These are phyloP conservation scores for Drosophila pallidifrons DNA, from an alignment of 1,140 invertebrate species.

Conservation along the genomic window DNA sequence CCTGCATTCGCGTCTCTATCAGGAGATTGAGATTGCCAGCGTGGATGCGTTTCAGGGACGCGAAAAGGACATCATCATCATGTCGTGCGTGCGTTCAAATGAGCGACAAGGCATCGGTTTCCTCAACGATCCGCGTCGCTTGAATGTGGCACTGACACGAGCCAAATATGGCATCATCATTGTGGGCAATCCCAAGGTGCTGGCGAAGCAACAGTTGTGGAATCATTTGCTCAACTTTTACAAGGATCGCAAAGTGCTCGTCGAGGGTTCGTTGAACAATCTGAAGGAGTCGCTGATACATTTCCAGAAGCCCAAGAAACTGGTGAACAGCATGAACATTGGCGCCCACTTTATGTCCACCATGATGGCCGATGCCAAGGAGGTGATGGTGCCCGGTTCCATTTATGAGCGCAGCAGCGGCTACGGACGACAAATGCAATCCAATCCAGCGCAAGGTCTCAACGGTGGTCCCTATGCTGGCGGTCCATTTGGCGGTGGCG, in stretches of 20 bases:
- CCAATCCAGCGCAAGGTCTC: conserved; percentile 78
- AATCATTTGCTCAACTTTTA: conserved; percentile 99
- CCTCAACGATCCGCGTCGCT: conserved; percentile 97
- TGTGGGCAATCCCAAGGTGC: conserved; percentile 99
- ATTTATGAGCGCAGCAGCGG: conserved; percentile 88
- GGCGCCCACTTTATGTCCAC: conserved; percentile 99
- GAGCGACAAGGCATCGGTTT: conserved; percentile 98
- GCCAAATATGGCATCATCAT: conserved; percentile 99
- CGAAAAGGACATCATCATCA: conserved; percentile 99
- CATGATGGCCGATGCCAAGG: conserved; percentile 96
- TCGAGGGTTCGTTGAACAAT: conserved; percentile 99
- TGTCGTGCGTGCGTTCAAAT: conserved; percentile 97
- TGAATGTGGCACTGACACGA: conserved; percentile 99
- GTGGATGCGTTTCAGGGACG: conserved; percentile 99
- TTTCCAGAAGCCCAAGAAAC: conserved; percentile 98
- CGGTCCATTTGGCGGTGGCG: conserved; percentile 11
- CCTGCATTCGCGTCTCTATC: conserved; percentile 97
- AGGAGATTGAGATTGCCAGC: conserved; percentile 99
- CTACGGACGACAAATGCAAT: conserved; percentile 85
- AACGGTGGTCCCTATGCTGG: conserved; percentile 32
- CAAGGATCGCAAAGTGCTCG: conserved; percentile 98
- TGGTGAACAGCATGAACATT: conserved; percentile 97
- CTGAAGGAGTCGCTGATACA: conserved; percentile 98
- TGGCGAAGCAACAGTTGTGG: conserved; percentile 99
- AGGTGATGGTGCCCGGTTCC: conserved; percentile 94